These are phyloP conservation scores for Nautilus pompilius DNA, from an alignment of 1,140 invertebrate species.

Conservation along the genomic window DNA sequence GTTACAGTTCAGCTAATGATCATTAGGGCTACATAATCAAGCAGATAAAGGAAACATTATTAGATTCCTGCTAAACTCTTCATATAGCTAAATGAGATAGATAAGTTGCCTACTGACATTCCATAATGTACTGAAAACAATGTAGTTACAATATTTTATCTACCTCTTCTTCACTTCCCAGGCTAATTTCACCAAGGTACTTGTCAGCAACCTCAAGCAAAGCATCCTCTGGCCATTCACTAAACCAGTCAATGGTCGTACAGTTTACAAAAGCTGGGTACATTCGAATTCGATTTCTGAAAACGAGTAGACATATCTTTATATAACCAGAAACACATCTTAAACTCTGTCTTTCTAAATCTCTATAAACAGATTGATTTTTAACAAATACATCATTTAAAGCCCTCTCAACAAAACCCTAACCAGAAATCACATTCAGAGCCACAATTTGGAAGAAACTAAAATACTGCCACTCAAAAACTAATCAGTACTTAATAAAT, in stretches of 20 bases:
- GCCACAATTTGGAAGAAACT: too few relatives aligned
- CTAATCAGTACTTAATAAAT: too few relatives aligned
- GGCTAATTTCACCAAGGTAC: constrained; percentile 45
- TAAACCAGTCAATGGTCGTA: constrained; percentile 85
- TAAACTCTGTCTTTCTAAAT: too few relatives aligned
- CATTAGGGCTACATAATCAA: too few relatives aligned
- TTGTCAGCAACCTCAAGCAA: constrained; percentile 70
- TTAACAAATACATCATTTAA: too few relatives aligned
- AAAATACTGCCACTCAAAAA: too few relatives aligned
- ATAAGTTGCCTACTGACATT: neutral
- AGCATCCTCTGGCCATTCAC: constrained; percentile 82
- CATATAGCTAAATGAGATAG: neutral
- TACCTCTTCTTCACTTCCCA: constrained; percentile 49
- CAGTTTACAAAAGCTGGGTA: constrained; percentile 82
- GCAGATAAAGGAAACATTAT: too few relatives aligned
- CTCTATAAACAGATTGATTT: neutral
- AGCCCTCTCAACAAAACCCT: too few relatives aligned
- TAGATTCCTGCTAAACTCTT: too few relatives aligned
- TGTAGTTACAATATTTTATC: constrained; percentile 5
- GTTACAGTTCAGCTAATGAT: too few relatives aligned
- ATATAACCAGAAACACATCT: too few relatives aligned
- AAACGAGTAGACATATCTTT: constrained; percentile 48
- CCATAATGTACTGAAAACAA: neutral
- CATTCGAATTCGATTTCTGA: constrained; percentile 74
- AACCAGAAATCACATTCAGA: too few relatives aligned